Base-by-base conservation (phyloP, 2,888 invertebrate species). In the Smittia sp. region DNA sequence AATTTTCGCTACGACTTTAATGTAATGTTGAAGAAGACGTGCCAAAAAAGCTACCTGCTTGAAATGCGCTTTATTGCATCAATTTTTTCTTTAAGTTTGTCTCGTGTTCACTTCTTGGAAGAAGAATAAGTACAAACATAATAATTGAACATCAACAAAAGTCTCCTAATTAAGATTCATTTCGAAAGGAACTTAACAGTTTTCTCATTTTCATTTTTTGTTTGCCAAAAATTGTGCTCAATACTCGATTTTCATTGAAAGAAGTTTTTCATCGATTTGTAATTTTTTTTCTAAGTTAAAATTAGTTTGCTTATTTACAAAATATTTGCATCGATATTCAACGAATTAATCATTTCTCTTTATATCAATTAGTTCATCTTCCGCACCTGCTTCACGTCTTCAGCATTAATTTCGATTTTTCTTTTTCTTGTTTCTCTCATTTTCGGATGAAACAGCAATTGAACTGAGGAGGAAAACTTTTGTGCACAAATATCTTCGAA, bases 141-240 rank as follows among this genome's bases (percentile, higher is more conserved):
- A 58, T 58, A 22, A 20, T 22, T 58, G 2, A n/a, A 46, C n/a
- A 46, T 46, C 9, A 32, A 32, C 32, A 32, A 32, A 32, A 32
- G 9, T 2, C 39, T 18, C 58, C 11, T 13, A 58, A 58, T 46
- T 11, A n/a, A n/a, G 46, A n/a, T 46, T 58, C 6, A 58, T 58
- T 13, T 58, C 22, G 22, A 18, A 58, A 46, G 46, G 46, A 46
- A 46, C 46, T 46, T 3, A 46, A 46, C 7, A 13, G 46, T 46
- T 15, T n/a, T 15, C 6, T 15, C 4, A 18, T 13, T 9, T 58
- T 13, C n/a, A 18, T 63, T 24, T 63, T 18, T 69, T 18, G n/a
- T 52, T 54, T 68, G 46, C 69, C 72, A 62, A 54, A 62, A 62
- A 72, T 72, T 72, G 72, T 72, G 72, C 72, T 72, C 72, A 39